Evolutionary conservation across 2,797 vertebrate genomes (phyloP), one percentile per base, ranked within the genome.

Genomic region (Scarus forsteni): DNA sequence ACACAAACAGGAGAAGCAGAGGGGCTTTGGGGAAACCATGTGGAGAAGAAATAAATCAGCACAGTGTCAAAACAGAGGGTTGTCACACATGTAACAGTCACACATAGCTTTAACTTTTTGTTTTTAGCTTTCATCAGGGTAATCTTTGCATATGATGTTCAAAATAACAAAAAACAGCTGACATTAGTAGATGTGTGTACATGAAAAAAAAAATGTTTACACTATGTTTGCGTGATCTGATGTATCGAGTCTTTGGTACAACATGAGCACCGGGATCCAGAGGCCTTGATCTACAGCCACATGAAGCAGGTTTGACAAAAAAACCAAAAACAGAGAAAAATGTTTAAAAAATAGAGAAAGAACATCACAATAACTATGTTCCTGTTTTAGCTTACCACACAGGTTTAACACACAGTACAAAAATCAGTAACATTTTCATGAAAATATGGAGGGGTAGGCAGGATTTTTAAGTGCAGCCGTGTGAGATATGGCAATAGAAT

Each of bases 221-320:
- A 74, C 59, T 73, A 44, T 67, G 69, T 70, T 45, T 64, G 54
- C 66, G 71, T 65, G 77, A 56, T 75, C 81, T 75, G 75, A 79
- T 78, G 74, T 64, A 46, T 66, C 27, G 82, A 83, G 82, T 94
- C 93, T 95, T 94, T 95, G 93, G 94, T 93, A 91, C 80, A 65
- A 91, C 61, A 56, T 69, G 75, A 91, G 89, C 88, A 91, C 79
- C 81, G 52, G 68, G 64, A 85, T 89, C 69, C 85, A 72, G 77
- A 90, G 78, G 66, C 70, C 53, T 77, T 66, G 18, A 65, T 76
- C 18, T 67, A 56, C 79, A 77, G 72, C 80, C 45, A 10, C 5
- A 7, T 55, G 48, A 87, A 84, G 81, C 70, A 74, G 70, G 35
- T 38, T 38, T 63, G 67, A 81, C 27, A 46, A 51, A 35, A 18